Evolutionary conservation across 37 sponge, comb jelly and placozoan species (phyloP), one percentile per base, ranked within the genome.

Genomic region (Dysidea cf. avara): DNA sequence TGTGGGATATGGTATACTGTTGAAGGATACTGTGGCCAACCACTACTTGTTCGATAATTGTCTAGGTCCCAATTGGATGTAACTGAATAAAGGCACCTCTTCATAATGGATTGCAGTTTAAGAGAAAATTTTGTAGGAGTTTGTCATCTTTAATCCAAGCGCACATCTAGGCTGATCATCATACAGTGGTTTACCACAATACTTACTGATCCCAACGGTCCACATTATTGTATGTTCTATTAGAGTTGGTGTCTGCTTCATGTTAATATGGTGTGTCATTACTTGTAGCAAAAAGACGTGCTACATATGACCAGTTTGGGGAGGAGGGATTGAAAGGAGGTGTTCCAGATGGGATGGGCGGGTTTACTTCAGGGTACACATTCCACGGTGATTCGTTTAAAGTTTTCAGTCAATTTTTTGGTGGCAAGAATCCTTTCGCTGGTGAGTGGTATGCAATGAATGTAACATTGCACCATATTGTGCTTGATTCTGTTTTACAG

Each of bases 241-340:
- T n/a, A n/a, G n/a, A n/a, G n/a, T n/a, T n/a, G n/a, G n/a, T n/a
- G n/a, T n/a, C n/a, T n/a, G n/a, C n/a, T n/a, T n/a, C n/a, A n/a
- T n/a, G n/a, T 20, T 22, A 37, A 66, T 46, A 9, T 40, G 46
- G 9, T 40, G 30, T 66, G 11, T 18, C 0, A 25, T 12, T 30
- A 13, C 14, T 72, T 73, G 18, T 20, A 72, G 84, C 75, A 53
- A 53, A 35, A 24, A 52, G 51, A 29, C 81, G 87, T 47, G 94
- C 91, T 24, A 56, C 78, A 11, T 97, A 91, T 68, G 98, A 97
- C 73, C 92, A 94, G 73, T 94, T 91, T 75, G 98, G 95, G 9
- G 98, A 97, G 59, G 98, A 97, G 70, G 95, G 92, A 1, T 57
- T 97, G 74, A 97, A 94, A 77, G 83, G 83, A 30, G 98, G 98